Evolutionary conservation across 2,797 vertebrate genomes (phyloP), one percentile per base, ranked within the genome.

Genomic region (Pampus argenteus): DNA sequence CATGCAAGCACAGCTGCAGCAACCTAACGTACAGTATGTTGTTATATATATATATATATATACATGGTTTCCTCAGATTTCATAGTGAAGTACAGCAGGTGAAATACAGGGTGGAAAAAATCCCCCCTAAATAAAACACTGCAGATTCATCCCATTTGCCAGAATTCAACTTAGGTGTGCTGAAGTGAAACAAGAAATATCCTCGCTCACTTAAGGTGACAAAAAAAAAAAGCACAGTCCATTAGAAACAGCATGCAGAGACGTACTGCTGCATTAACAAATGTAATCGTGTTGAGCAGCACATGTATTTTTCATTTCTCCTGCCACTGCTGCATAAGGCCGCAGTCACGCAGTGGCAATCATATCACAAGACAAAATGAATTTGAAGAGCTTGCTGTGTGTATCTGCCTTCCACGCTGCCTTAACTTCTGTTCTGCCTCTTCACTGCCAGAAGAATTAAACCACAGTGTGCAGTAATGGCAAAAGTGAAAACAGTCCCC

Each of bases 181-280:
- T 11, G 76, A 56, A 78, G 78, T 70, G 78, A 86, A 66, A 66
- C 74, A 18, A 8, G 55, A 69, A 52, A 68, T 17, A 23, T 73
- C 49, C 72, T 51, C 2, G 47, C 74, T 87, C 83, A 82, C 76
- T 85, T 85, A 79, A 78, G 78, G 80, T 70, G 82, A 59, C 82
- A 81, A 90, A 86, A 80, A 90, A 86, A 80, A 87, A 84, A 85
- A 87, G 78, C 82, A 50, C 77, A 88, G 83, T 78, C 84, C 86
- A 85, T 86, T 89, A 83, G 83, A 72, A 84, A 28, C 76, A 63
- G 78, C 81, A 51, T 6, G 79, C 79, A 2, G 68, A 78, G 56
- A 69, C 81, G 68, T 0, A 75, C 74, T 17, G 79, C 78, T 18
- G 63, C 82, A 84, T 86, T 83, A 86, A 78, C 81, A 72, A 64